Conservation (phyloP, 2,113 vertebrate species). For the Emydocephalus ijimae region DNA sequence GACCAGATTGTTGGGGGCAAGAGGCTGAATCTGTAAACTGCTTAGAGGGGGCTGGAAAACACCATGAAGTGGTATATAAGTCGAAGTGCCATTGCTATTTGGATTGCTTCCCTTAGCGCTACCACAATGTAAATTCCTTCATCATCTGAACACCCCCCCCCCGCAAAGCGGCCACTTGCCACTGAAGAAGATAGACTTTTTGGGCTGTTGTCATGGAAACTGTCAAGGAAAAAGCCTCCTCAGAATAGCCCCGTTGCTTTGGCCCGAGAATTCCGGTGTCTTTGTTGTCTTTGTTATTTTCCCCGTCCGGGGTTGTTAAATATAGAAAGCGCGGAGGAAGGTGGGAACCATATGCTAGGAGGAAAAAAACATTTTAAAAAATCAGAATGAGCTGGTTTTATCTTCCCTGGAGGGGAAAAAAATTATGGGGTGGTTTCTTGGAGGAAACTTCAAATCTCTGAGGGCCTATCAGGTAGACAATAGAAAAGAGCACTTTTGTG, state of each 20-base stretch:
- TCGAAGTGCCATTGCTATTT: no score
- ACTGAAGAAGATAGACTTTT: slow-evolving; percentile 62
- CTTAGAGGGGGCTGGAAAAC: no score
- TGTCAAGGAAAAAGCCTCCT: not conserved
- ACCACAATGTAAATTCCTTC: slow-evolving; percentile 68
- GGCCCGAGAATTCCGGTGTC: slow-evolving; percentile 23
- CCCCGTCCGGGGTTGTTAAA: not conserved
- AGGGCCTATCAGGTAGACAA: not conserved
- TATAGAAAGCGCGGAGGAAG: not conserved
- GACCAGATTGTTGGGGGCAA: no score
- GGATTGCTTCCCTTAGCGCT: slow-evolving; percentile 56
- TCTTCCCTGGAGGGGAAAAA: not conserved
- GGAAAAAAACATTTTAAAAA: not conserved
- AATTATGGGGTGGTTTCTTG: not conserved
- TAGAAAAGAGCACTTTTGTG: not conserved
- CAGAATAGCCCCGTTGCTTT: slow-evolving; percentile 37
- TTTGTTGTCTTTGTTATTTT: not conserved
- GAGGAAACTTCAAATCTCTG: not conserved
- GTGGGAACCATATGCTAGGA: not conserved
- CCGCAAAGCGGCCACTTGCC: slow-evolving; percentile 64
- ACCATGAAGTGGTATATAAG: no score
- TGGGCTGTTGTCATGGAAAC: slow-evolving; percentile 72
- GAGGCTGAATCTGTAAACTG: no score
- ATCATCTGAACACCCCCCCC: slow-evolving; percentile 48
- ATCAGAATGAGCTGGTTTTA: no score